Evolutionary conservation across 2,113 vertebrate species (phyloP).

Genomic region (Brachyhypopomus occidentalis): DNA sequence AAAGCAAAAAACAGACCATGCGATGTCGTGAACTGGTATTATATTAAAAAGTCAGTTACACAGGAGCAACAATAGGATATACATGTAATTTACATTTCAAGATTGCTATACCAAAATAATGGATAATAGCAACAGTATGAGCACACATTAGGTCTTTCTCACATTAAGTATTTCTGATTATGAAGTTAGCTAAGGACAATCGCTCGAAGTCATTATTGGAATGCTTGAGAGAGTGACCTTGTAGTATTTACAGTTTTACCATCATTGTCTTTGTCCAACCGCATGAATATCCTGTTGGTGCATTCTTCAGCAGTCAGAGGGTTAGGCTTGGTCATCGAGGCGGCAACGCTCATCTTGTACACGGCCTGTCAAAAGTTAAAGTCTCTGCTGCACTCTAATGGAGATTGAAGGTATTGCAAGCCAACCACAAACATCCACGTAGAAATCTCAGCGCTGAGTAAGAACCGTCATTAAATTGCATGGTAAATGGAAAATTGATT

Average conservation of each 20-base stretch:
- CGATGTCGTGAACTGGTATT: neutral
- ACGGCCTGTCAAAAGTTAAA: slow-evolving; percentile 61
- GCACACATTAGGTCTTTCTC: too few species aligned
- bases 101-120: neutral
- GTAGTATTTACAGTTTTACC: slow-evolving; percentile 57
- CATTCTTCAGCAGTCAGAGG: slow-evolving; percentile 72
- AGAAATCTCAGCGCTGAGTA: neutral
- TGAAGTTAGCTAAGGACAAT: neutral
- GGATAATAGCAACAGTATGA: too few species aligned
- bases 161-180: too few species aligned
- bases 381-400: slow-evolving; percentile 22
- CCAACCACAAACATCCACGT: neutral
- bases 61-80: neutral
- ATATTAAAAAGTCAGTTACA: neutral
- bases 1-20: slow-evolving; percentile 25
- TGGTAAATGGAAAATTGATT: neutral
- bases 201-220: neutral
- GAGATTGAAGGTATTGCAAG: neutral
- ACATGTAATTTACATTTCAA: neutral
- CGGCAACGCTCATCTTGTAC: slow-evolving; percentile 72
- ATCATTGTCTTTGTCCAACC: slow-evolving; percentile 76
- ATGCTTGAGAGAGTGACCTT: neutral
- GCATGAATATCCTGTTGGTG: slow-evolving; percentile 73
- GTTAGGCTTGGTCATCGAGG: slow-evolving; percentile 64
- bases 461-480: neutral